Percentiles rank a stretch among this genome's conserved stretches.
Conservation (phyloP, 2,113 vertebrate species). For the Centropristis striata region DNA sequence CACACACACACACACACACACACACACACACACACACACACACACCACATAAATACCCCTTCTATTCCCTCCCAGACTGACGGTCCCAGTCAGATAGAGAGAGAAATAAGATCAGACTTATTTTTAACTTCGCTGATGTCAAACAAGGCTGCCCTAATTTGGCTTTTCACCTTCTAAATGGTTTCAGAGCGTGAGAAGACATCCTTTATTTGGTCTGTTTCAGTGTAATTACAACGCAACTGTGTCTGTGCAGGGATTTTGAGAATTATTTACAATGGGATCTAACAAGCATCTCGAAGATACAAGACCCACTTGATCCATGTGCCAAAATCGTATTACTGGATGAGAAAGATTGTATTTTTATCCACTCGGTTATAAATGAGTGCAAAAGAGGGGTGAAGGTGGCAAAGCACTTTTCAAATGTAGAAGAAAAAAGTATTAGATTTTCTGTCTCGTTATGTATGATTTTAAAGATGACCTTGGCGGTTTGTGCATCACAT, state of each 20-base stretch:
- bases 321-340: conserved; percentile 7
- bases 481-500: background rate
- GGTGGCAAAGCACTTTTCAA: background rate
- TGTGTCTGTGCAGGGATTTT: conserved; percentile 4
- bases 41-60: conserved; percentile 14
- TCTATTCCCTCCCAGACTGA: conserved; percentile 28
- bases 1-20: background rate
- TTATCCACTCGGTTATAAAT: conserved; percentile 1
- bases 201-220: conserved; percentile 2
- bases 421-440: background rate
- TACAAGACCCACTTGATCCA: conserved; percentile 26
- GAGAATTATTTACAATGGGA: conserved; percentile 11
- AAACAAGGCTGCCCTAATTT: conserved; percentile 47
- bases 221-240: background rate
- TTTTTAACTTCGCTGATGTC: conserved; percentile 50
- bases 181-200: conserved; percentile 27
- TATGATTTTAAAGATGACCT: background rate
- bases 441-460: background rate
- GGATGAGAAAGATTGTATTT: background rate
- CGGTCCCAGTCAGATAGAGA: background rate
- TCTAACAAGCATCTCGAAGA: conserved; percentile 20
- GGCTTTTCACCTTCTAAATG: conserved; percentile 25
- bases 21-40: background rate
- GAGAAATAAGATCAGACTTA: conserved; percentile 46
- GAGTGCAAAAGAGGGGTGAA: background rate